Percentiles rank a stretch among this genome's conserved stretches.
Conservation (phyloP, 2,888 invertebrate genomes). For the Ormyrus nitidulus region DNA sequence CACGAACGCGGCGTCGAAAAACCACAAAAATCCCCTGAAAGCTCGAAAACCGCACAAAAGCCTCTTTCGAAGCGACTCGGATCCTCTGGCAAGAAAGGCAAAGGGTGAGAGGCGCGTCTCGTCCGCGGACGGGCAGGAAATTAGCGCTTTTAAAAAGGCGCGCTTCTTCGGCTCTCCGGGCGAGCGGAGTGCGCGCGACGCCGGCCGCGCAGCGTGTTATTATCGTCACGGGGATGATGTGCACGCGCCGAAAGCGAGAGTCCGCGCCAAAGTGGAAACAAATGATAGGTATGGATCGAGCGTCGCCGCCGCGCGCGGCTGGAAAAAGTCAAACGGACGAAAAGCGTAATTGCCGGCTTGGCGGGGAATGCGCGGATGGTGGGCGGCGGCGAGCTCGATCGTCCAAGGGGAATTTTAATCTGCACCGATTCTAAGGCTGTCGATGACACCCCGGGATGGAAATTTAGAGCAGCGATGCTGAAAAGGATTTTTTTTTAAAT, state of each 20-base stretch:
- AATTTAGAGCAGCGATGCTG: too few relatives aligned
- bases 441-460: too few relatives aligned
- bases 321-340: constrained; percentile 30
- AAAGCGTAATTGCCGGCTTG: constrained; percentile 34
- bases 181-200: neutral
- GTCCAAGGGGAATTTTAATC: too few relatives aligned
- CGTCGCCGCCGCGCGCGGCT: neutral
- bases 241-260: constrained; percentile 38
- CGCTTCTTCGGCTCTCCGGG: neutral
- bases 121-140: constrained; percentile 7
- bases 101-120: neutral
- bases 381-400: too few relatives aligned
- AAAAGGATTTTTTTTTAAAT: too few relatives aligned
- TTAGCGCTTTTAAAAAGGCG: constrained; percentile 14
- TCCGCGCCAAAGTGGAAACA: constrained; percentile 34
- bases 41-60: too few relatives aligned
- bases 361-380: too few relatives aligned
- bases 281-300: constrained; percentile 34
- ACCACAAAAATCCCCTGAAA: too few relatives aligned
- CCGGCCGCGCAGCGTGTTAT: constrained; percentile 18
- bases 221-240: constrained; percentile 39
- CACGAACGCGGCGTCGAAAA: too few relatives aligned
- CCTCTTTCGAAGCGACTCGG: neutral
- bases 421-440: too few relatives aligned
- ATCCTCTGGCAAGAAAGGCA: neutral